These are phyloP conservation scores for Scomber colias DNA, from an alignment of 2,113 vertebrate species.

Conservation along the genomic window DNA sequence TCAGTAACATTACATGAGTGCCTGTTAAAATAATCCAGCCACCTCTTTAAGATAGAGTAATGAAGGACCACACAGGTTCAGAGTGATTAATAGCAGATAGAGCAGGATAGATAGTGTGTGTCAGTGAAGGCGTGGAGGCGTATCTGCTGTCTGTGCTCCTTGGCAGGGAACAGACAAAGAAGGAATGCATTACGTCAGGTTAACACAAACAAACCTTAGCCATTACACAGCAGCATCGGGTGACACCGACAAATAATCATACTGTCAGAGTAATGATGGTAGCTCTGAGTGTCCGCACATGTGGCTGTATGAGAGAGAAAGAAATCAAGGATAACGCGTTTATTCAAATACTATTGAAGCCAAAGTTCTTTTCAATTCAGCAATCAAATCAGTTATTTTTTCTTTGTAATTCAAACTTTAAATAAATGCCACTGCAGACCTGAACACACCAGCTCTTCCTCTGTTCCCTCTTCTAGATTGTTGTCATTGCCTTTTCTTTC, in stretches of 20 bases:
- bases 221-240: background rate
- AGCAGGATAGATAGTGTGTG: background rate
- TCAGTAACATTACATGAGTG: background rate
- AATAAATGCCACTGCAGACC: too few species aligned
- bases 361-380: too few species aligned
- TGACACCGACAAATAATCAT: constrained; percentile 44
- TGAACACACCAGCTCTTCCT: too few species aligned
- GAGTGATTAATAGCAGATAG: constrained; percentile 32
- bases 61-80: background rate
- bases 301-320: background rate
- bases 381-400: too few species aligned
- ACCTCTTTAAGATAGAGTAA: background rate
- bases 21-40: background rate
- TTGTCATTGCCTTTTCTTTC: too few species aligned
- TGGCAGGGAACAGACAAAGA: constrained; percentile 3
- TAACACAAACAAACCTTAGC: constrained; percentile 19
- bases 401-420: too few species aligned
- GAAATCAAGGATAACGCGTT: background rate
- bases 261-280: background rate
- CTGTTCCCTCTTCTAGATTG: too few species aligned
- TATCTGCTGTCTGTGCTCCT: constrained; percentile 9
- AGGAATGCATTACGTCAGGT: background rate
- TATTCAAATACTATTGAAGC: too few species aligned
- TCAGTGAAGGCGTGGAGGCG: background rate
- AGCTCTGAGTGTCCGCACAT: background rate